These are phyloP conservation scores for Otolemur crassicaudatus DNA, from an alignment of 2,797 vertebrate species.

Conservation along the genomic window DNA sequence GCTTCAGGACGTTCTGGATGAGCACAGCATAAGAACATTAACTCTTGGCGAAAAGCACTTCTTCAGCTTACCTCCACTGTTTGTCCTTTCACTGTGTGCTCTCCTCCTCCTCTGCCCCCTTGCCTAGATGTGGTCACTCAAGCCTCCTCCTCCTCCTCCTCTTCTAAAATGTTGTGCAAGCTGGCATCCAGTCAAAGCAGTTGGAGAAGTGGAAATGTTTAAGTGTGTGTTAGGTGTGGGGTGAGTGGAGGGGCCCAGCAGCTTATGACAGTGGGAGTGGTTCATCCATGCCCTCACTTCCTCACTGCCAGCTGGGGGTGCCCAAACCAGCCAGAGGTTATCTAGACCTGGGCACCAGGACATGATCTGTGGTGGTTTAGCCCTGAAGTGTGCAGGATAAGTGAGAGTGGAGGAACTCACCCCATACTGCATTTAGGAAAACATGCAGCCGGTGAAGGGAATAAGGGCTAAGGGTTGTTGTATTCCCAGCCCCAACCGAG, in stretches of 20 bases:
- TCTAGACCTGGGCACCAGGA: too few species aligned
- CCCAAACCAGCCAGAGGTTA: too few species aligned
- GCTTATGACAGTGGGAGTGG: too few species aligned
- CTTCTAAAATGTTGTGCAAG: background rate
- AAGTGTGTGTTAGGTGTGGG: background rate
- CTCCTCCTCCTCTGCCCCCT: background rate
- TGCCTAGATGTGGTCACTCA: background rate
- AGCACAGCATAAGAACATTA: background rate
- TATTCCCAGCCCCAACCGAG: background rate
- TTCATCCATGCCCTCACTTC: too few species aligned
- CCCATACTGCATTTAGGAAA: background rate
- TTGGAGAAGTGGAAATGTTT: background rate
- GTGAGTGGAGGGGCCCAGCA: background rate
- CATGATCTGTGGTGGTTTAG: background rate
- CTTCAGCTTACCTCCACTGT: background rate
- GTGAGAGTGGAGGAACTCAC: background rate
- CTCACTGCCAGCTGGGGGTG: too few species aligned
- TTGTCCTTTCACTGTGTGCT: background rate
- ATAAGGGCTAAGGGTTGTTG: background rate
- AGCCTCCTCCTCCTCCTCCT: background rate
- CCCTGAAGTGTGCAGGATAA: background rate
- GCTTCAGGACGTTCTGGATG: conserved; percentile 17
- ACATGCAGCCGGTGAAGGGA: background rate
- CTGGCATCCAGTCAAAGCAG: background rate
- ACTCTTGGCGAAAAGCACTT: conserved; percentile 33